Conservation (phyloP, 23 tunicate species). For the Diplosoma virens region DNA sequence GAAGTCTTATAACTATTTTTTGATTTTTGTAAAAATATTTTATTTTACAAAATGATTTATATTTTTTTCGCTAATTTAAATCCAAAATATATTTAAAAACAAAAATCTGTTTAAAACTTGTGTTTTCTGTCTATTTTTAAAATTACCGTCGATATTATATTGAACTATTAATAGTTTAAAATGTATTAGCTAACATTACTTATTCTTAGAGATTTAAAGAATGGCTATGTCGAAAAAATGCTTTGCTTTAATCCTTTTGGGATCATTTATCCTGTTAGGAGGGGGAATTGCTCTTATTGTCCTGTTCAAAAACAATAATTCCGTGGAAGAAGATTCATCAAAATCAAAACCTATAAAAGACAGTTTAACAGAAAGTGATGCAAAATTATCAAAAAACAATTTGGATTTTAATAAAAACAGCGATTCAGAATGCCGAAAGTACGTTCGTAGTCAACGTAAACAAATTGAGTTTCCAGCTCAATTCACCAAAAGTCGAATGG, state of each 20-base stretch:
- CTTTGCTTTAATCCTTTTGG: constrained; percentile 35
- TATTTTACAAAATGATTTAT: no score
- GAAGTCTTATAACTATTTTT: no score
- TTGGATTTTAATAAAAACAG: neutral
- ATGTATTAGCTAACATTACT: no score
- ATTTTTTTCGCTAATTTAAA: no score
- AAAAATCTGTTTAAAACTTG: no score
- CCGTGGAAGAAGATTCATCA: neutral
- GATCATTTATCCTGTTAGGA: constrained; percentile 34
- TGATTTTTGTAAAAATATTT: no score
- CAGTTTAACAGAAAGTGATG: neutral
- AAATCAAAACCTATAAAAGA: neutral
- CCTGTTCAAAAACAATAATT: constrained; percentile 24
- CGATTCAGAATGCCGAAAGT: neutral
- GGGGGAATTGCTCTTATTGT: constrained; percentile 60
- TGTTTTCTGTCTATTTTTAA: no score
- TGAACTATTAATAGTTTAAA: no score
- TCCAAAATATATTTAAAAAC: no score
- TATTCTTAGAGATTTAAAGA: no score
- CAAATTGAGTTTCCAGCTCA: constrained; percentile 17
- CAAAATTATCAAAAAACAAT: neutral
- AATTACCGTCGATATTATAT: no score
- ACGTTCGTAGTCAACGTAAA: neutral
- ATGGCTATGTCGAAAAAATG: constrained; percentile 72
- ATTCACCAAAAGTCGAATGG: constrained; percentile 25